A percentile compares a stretch with the other conserved stretches of the same genome.
These are phyloP conservation scores for Aphaenogaster rudis DNA, from an alignment of 1,140 invertebrate species.

Conservation along the genomic window DNA sequence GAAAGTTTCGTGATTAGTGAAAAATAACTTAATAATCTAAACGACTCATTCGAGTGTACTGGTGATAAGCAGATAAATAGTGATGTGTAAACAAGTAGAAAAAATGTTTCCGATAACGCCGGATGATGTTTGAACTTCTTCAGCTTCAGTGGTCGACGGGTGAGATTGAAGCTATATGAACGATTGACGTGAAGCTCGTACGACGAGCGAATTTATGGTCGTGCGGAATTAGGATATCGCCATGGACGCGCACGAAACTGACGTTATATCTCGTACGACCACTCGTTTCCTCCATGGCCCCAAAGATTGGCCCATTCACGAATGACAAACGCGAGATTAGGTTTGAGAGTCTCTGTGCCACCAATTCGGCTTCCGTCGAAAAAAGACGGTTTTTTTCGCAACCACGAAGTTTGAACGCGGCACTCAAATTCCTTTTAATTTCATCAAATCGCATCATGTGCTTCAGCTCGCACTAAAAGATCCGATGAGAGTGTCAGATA, in stretches of 20 bases:
- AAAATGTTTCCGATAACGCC: not conserved
- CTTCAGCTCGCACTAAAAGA: not conserved
- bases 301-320: not conserved
- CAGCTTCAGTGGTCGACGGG: not conserved
- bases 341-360: slow-evolving; percentile 80
- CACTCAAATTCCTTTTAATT: not conserved
- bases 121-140: not conserved
- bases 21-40: not conserved
- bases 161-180: not conserved
- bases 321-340: slow-evolving; percentile 35
- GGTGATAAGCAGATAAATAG: slow-evolving; percentile 18
- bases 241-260: not conserved
- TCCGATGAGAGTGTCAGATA: not conserved
- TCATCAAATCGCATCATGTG: not conserved
- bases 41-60: not conserved
- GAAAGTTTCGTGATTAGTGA: not conserved
- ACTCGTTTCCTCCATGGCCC: not conserved
- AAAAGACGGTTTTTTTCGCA: slow-evolving; percentile 59
- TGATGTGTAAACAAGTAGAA: slow-evolving; percentile 1
- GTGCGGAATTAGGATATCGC: slow-evolving; percentile 29
- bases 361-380: slow-evolving; percentile 81
- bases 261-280: slow-evolving; percentile 19
- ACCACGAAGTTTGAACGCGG: not conserved
- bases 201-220: slow-evolving; percentile 11
- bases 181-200: not conserved